Evolutionary conservation across 2,113 vertebrate genomes (phyloP).

Genomic region (cattle (Bos taurus)): DNA sequence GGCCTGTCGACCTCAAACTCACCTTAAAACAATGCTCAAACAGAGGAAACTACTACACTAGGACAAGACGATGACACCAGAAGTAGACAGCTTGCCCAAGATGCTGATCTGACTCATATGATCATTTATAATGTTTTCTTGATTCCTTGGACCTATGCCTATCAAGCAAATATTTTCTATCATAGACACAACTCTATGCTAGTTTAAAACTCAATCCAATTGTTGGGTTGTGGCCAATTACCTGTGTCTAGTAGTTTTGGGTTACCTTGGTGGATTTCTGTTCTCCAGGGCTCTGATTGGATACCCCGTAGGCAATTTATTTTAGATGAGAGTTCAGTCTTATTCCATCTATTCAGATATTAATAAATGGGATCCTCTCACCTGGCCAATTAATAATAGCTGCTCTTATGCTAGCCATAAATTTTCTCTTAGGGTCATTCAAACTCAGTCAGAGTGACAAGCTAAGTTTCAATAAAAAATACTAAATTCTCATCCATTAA

Average conservation of each 20-base stretch:
- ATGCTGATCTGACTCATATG: neutral
- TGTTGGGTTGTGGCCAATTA: neutral
- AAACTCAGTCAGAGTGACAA: neutral
- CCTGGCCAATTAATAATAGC: neutral
- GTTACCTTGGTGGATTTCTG: neutral
- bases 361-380: neutral
- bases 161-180: neutral
- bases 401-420: neutral
- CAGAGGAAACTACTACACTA: neutral
- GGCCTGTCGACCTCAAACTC: neutral
- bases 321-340: neutral
- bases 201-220: neutral
- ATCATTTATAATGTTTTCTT: neutral
- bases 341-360: neutral
- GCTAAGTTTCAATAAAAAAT: neutral
- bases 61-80: neutral
- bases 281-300: neutral
- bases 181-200: neutral
- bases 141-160: neutral
- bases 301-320: neutral
- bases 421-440: neutral
- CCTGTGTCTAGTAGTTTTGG: neutral
- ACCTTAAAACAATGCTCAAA: neutral
- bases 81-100: neutral
- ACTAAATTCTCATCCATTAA: neutral